Base-by-base conservation (phyloP, 64 coral and sea anemone genomes). In the Stichodactyla mertensii region DNA sequence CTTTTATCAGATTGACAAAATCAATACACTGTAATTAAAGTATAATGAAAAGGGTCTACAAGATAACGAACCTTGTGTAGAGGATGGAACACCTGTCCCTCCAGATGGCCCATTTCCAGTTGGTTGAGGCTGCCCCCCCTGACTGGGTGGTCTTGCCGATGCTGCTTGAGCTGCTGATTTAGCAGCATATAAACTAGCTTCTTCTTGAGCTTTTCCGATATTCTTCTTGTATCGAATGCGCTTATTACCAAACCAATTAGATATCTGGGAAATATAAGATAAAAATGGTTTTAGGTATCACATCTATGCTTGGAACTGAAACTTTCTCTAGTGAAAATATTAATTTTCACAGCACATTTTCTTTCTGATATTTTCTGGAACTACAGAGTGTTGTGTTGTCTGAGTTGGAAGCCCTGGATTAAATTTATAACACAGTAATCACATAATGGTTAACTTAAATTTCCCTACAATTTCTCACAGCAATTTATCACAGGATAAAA, bases 231-330 rank as follows among this genome's bases (percentile, higher is more conserved):
- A 98, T 28, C 96, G 85, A 82, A 94, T 98, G 89, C 96, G 86
- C 54, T 98, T 98, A 67, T 98, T 98, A 18, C 96, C 96, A 92
- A 98, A 98, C 96, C 96, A 98, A 64, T 98, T 98, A 57, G 96
- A 98, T 45, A 98, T 94, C 96, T 98, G 59, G 26, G 82, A 67
- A 22, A 23, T 7, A 70, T 3, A 13, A 26, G 27, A 36, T 22
- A n/a, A n/a, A 6, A 12, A 66, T 0, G 2, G 9, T 66, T 1
- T 66, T 66, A 66, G 62, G 0, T n/a, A 66, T 1, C 19, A 66
- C 1, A 4, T 5, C 16, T 66, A 20, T 66, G 28, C 28, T 31
- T 31, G 28, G 28, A 1, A 31, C 28, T 31, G 28, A 31, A 31
- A 31, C 28, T 66, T 66, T 66, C 62, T 66, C 18, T 66, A 20